Evolutionary conservation across 2,113 vertebrate species (phyloP), one percentile per base, ranked within the genome.

Genomic region (Ptyas mucosa): DNA sequence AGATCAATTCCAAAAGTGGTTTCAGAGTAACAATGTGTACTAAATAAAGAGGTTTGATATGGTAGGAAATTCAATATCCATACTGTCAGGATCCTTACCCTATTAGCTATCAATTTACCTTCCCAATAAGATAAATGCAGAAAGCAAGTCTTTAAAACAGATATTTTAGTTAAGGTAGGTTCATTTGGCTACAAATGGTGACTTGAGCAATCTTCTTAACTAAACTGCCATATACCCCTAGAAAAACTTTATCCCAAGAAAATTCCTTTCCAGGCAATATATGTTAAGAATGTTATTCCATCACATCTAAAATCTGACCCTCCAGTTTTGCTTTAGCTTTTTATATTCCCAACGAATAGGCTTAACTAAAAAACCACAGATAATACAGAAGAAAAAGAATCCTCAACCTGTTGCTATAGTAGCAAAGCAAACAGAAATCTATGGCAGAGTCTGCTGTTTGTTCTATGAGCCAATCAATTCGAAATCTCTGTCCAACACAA

Each of bases 381-480:
- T 96, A 97, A 96, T 96, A 91, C 95, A 94, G 87, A 29, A 10
- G 39, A 21, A 51, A 52, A 51, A 55, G 93, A 96, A 96, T 94
- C 96, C 93, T 95, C 95, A 92, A 96, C 94, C 95, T 86, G 97
- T 97, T 97, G 97, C 98, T 96, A 97, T 96, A 93, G 97, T 95
- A 98, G 96, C 97, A 93, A 93, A 94, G 92, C 93, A 96, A 96
- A 94, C 89, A 92, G 87, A 93, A 96, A 95, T 96, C 88, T 55
- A 75, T 88, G 58, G 87, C 87, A 95, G 69, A 87, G 92, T 64
- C 46, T 91, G 91, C 87, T 23, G 91, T 52, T 1, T 88, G 86
- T 81, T 46, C n/a, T 58, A 89, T 49, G 29, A 89, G 49, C 55
- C 64, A 94, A 95, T 95, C 90, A 87, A 85, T 69, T 93, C 88